These are phyloP conservation scores for Dryobota labecula DNA, from an alignment of 2,888 invertebrate species.

Conservation along the genomic window DNA sequence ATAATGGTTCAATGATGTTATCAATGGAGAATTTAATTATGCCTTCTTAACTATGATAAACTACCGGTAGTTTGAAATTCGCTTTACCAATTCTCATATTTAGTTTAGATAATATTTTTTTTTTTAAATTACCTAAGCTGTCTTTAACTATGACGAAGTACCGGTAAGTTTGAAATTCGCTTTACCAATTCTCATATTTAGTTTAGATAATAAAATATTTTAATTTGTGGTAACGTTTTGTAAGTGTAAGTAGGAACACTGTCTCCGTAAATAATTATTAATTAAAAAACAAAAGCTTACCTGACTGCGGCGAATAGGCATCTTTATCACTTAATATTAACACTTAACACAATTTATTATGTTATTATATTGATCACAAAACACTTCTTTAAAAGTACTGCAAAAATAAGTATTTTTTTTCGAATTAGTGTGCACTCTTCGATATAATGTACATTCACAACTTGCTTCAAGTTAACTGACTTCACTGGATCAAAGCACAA, in stretches of 20 bases:
- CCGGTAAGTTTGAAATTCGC: background rate
- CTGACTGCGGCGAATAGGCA: conserved; percentile 88
- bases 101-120: background rate
- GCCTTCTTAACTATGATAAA: background rate
- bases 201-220: background rate
- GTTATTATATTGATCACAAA: conserved; percentile 55
- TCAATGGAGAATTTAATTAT: conserved; percentile 5
- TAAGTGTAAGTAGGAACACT: background rate
- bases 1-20: background rate
- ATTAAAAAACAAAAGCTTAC: conserved; percentile 71
- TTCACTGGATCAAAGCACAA: conserved; percentile 86
- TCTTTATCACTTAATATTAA: conserved; percentile 72
- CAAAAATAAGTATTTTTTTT: conserved; percentile 35
- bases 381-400: conserved; percentile 60
- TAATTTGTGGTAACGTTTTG: background rate
- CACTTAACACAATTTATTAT: conserved; percentile 59
- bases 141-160: too few relatives aligned
- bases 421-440: conserved; percentile 67
- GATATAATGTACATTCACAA: conserved; percentile 77
- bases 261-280: background rate
- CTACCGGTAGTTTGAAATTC: background rate
- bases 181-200: background rate
- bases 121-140: too few relatives aligned
- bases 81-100: background rate
- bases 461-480: conserved; percentile 86